Evolutionary conservation across 2,888 invertebrate species (phyloP).

Genomic region (Cabera pusaria): DNA sequence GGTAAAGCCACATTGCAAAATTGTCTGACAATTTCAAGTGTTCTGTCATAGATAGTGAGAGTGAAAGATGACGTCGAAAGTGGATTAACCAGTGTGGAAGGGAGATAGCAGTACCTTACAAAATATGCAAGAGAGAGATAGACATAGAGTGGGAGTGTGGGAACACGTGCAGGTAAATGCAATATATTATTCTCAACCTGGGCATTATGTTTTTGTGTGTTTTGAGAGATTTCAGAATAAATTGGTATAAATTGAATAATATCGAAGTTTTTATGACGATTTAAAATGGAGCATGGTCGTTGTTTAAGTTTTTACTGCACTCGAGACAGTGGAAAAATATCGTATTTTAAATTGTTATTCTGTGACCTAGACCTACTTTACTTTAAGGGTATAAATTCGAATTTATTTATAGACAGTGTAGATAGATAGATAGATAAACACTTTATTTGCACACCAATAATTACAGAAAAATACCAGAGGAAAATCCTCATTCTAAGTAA

Average conservation of each 20-base stretch:
- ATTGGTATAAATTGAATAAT: constrained; percentile 5
- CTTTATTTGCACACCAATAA: too few relatives aligned
- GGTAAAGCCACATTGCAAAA: too few relatives aligned
- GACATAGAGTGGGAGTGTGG: constrained; percentile 58
- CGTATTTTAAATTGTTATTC: too few relatives aligned
- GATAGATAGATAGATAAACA: too few relatives aligned
- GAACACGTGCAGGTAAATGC: constrained; percentile 74
- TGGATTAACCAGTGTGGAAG: constrained; percentile 48
- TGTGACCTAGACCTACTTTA: too few relatives aligned
- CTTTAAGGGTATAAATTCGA: too few relatives aligned
- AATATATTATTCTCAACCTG: constrained; percentile 8
- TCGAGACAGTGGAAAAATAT: too few relatives aligned
- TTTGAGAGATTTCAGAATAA: constrained; percentile 19
- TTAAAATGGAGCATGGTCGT: constrained; percentile 5
- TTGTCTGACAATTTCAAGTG: constrained; percentile 44
- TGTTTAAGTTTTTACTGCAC: not conserved
- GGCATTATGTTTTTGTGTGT: constrained; percentile 10
- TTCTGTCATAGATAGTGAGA: constrained; percentile 73
- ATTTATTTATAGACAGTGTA: too few relatives aligned
- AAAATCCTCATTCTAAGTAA: too few relatives aligned
- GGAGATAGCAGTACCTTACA: constrained; percentile 31
- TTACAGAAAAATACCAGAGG: too few relatives aligned
- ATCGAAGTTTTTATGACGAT: not conserved
- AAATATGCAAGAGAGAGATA: constrained; percentile 42
- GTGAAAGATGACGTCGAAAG: constrained; percentile 77